Evolutionary conservation across 2,888 invertebrate genomes (phyloP).

Genomic region (Euzophera pinguis): DNA sequence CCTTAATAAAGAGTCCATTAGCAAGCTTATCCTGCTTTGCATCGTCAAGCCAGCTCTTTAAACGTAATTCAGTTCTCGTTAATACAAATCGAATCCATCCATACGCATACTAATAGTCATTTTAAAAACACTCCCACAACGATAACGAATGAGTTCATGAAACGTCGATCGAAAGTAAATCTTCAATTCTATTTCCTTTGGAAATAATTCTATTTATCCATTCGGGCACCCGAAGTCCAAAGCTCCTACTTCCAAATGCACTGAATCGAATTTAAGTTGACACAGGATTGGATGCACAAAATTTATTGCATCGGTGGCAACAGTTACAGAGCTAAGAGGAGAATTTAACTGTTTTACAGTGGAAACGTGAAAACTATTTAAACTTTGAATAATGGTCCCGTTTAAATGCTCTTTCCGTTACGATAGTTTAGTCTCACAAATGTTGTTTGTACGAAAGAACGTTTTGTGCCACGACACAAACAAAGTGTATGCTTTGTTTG

Average conservation of each 20-base stretch:
- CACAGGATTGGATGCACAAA: slow-evolving; percentile 52
- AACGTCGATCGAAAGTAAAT: slow-evolving; percentile 19
- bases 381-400: slow-evolving; percentile 18
- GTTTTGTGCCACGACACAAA: neutral
- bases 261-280: slow-evolving; percentile 55
- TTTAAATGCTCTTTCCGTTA: slow-evolving; percentile 10
- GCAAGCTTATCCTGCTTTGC: no score
- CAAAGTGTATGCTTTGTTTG: slow-evolving; percentile 5
- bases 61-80: no score
- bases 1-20: no score
- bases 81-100: no score
- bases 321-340: slow-evolving; percentile 19
- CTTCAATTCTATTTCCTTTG: slow-evolving; percentile 31
- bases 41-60: no score
- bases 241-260: slow-evolving; percentile 41
- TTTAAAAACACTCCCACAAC: neutral
- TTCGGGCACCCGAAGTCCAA: slow-evolving; percentile 35
- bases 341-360: slow-evolving; percentile 17
- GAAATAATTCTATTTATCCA: slow-evolving; percentile 57
- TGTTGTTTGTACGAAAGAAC: slow-evolving; percentile 5
- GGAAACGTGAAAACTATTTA: slow-evolving; percentile 17
- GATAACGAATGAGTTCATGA: neutral
- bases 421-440: slow-evolving; percentile 11
- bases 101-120: neutral
- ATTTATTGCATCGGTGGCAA: slow-evolving; percentile 49